phyloP scores from a whole-genome alignment of 1,140 invertebrate species.

The Globodera rostochiensis region DNA sequence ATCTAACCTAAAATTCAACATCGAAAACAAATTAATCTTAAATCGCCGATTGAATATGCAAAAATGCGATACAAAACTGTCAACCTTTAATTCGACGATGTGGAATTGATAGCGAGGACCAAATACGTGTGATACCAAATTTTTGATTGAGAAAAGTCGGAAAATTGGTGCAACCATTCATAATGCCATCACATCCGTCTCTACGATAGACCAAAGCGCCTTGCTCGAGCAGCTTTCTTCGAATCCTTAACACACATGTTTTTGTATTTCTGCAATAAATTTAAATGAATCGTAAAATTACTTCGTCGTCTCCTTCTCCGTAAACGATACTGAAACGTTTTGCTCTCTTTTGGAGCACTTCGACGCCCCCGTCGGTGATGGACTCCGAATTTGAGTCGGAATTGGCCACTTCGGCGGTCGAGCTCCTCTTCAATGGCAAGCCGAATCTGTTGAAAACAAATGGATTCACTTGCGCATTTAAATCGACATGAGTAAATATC shows the following conservation, averaged over 20 bases:
- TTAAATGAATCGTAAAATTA: not conserved
- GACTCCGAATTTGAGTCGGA: not conserved
- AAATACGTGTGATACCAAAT: not conserved
- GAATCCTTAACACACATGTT: slow-evolving; percentile 4
- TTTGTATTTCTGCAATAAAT: not conserved
- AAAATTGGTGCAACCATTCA: not conserved
- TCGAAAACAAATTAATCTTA: too few species aligned
- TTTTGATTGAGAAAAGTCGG: not conserved
- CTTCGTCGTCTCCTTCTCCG: slow-evolving; percentile 1
- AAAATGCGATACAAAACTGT: too few species aligned
- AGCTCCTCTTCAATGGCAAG: slow-evolving; percentile 22
- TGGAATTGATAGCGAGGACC: not conserved
- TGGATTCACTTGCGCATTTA: too few species aligned
- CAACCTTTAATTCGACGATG: too few species aligned
- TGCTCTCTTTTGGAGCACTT: slow-evolving; percentile 28
- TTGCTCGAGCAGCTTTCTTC: slow-evolving; percentile 27
- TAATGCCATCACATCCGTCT: slow-evolving; percentile 9
- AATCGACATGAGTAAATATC: not conserved
- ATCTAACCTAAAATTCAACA: too few species aligned
- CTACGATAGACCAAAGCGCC: slow-evolving; percentile 21
- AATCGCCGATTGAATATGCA: too few species aligned
- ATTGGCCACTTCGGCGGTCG: not conserved
- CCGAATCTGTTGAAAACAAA: not conserved
- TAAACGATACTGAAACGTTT: slow-evolving; percentile 27
- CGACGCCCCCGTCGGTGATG: not conserved